Percentiles rank a stretch among this genome's conserved stretches.
Evolutionary conservation across 2,113 vertebrate species (phyloP).

Genomic region (Prolemur simus): DNA sequence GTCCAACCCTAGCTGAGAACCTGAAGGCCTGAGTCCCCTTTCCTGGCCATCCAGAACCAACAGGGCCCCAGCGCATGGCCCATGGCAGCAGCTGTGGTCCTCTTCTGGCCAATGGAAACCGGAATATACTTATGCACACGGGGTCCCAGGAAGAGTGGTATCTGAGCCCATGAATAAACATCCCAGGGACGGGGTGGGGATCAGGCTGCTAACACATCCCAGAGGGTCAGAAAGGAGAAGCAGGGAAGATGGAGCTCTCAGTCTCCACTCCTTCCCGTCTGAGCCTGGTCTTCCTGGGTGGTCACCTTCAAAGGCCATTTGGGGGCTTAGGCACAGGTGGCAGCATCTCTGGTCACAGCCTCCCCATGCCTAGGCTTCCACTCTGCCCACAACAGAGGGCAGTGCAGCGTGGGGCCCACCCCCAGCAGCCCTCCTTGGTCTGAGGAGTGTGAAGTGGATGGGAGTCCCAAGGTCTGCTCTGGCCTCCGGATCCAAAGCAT

Average conservation of each 20-base stretch:
- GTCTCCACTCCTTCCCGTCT: not conserved
- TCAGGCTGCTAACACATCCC: not conserved
- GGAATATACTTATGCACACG: not conserved
- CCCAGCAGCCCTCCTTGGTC: not conserved
- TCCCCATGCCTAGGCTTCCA: not conserved
- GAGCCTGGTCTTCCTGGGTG: not conserved
- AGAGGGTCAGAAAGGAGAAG: not conserved
- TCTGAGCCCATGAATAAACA: not conserved
- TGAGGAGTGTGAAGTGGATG: no score
- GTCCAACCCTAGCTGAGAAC: not conserved
- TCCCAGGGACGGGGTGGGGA: not conserved
- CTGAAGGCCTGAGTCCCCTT: not conserved
- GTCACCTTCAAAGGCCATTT: not conserved
- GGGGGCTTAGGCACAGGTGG: not conserved
- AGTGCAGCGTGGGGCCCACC: not conserved
- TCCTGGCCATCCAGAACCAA: not conserved
- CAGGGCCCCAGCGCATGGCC: not conserved
- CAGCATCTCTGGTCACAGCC: not conserved
- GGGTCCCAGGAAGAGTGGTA: not conserved
- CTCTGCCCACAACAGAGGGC: rapidly evolving
- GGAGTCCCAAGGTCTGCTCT: not conserved
- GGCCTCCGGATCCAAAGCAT: not conserved
- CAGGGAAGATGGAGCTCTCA: rapidly evolving
- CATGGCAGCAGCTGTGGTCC: not conserved
- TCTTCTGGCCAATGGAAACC: not conserved